A percentile compares a stretch with the other conserved stretches of the same genome.
phyloP scores from a whole-genome alignment of 64 coral and sea anemone genomes.

The Montipora capricornis region DNA sequence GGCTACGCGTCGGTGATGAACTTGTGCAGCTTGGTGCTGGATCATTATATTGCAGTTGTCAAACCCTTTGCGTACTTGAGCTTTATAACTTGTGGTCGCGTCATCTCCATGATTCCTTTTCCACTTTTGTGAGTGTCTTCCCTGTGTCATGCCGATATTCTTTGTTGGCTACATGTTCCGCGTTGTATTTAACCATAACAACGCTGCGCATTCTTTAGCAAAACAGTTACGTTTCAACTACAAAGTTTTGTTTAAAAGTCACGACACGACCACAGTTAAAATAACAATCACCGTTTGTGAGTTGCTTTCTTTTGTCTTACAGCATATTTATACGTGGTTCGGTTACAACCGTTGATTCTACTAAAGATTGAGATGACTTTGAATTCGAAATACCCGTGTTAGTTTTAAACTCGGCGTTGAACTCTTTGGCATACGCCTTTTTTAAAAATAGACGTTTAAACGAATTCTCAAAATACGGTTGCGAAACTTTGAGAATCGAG shows the following conservation, averaged over 20 bases:
- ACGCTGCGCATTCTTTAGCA: neutral
- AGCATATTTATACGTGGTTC: neutral
- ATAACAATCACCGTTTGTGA: neutral
- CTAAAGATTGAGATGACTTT: neutral
- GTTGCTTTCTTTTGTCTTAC: neutral
- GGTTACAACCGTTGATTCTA: neutral
- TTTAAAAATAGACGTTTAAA: neutral
- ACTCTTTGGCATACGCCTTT: neutral
- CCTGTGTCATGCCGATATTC: neutral
- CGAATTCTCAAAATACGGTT: neutral
- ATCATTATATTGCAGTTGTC: constrained; percentile 12
- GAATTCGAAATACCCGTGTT: neutral
- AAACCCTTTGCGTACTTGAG: neutral
- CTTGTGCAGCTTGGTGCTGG: constrained; percentile 11
- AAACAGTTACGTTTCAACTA: constrained; percentile 7
- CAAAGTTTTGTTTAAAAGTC: neutral
- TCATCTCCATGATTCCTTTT: neutral
- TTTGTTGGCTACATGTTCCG: neutral
- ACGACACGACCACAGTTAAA: neutral
- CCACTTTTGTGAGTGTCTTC: neutral
- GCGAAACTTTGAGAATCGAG: no score
- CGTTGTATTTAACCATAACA: neutral
- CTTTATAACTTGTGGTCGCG: neutral
- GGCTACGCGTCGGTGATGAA: neutral
- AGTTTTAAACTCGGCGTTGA: constrained; percentile 18